Evolutionary conservation across 2,888 invertebrate genomes (phyloP).

Genomic region (Meta bourneti): DNA sequence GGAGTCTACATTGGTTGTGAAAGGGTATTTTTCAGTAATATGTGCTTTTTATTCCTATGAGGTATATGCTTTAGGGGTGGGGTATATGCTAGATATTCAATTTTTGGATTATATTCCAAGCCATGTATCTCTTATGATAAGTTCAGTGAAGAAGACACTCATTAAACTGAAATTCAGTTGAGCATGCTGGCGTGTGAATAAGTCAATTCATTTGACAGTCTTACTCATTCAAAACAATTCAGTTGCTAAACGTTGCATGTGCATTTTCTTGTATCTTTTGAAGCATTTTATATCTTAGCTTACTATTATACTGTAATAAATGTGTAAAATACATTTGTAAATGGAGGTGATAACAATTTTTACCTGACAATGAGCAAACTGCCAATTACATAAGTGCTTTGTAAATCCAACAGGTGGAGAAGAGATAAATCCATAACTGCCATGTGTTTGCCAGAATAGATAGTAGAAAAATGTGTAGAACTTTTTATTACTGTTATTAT

Average conservation of each 20-base stretch:
- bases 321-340: background rate
- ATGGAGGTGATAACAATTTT: background rate
- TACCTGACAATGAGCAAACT: background rate
- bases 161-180: background rate
- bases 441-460: constrained; percentile 9
- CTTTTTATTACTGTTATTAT: background rate
- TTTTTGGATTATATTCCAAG: too few relatives aligned
- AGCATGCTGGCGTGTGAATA: background rate
- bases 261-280: background rate
- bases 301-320: background rate
- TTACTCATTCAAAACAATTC: background rate
- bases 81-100: too few relatives aligned
- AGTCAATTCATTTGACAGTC: background rate
- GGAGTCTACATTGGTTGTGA: too few relatives aligned
- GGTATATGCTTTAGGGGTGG: too few relatives aligned
- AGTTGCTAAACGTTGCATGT: background rate
- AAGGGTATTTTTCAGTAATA: too few relatives aligned
- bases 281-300: background rate
- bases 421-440: constrained; percentile 9
- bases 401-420: constrained; percentile 11
- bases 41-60: too few relatives aligned
- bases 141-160: too few relatives aligned
- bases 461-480: background rate
- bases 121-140: too few relatives aligned
- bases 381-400: constrained; percentile 46